Percentiles rank a stretch among this genome's conserved stretches.
Evolutionary conservation across 2,888 invertebrate genomes (phyloP).

Genomic region (Campoplex nolae): DNA sequence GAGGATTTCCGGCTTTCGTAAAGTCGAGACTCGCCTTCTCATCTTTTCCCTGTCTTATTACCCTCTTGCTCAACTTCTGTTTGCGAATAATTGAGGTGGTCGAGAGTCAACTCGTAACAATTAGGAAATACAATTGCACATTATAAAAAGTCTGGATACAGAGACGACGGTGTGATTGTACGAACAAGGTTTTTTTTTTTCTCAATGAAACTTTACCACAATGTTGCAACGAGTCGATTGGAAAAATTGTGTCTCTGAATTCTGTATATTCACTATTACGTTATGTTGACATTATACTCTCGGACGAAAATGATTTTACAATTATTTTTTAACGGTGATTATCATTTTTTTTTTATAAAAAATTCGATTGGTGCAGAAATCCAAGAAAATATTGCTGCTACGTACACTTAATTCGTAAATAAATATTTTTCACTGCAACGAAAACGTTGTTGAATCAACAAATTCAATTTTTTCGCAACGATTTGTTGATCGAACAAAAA

Average conservation of each 20-base stretch:
- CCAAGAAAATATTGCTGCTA: background rate
- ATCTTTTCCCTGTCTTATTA: conserved; percentile 35
- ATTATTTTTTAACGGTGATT: background rate
- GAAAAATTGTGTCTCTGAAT: background rate
- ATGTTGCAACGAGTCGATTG: background rate
- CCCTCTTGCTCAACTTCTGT: background rate
- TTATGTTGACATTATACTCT: background rate
- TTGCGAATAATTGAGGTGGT: conserved; percentile 18
- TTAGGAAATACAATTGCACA: conserved; percentile 31
- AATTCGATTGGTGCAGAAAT: too few relatives aligned
- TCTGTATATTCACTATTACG: too few relatives aligned
- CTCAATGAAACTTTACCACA: background rate
- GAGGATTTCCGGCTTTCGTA: conserved; percentile 53
- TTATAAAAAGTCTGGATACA: conserved; percentile 5
- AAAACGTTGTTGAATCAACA: too few relatives aligned
- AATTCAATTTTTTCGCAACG: too few relatives aligned
- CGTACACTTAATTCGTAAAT: too few relatives aligned
- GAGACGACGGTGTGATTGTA: background rate
- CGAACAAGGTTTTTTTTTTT: background rate
- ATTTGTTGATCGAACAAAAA: too few relatives aligned
- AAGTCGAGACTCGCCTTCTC: conserved; percentile 22
- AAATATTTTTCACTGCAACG: too few relatives aligned
- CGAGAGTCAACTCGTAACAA: conserved; percentile 22
- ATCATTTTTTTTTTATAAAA: background rate
- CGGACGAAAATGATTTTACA: background rate